A percentile compares a stretch with the other conserved stretches of the same genome.
phyloP scores from a whole-genome alignment of 2,888 invertebrate genomes.

The Orchestes rusci region DNA sequence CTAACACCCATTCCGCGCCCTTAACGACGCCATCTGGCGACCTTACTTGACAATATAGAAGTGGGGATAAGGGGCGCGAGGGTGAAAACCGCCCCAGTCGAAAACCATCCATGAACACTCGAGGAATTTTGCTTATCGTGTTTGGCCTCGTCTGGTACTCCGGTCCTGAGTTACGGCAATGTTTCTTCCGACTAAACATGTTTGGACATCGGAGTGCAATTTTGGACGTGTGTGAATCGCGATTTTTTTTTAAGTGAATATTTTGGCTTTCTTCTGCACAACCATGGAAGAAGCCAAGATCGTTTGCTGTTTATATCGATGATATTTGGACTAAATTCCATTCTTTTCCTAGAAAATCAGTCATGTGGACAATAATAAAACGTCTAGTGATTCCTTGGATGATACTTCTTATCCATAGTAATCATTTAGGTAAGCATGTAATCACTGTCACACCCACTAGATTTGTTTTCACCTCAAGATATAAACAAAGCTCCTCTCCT shows the following conservation, averaged over 20 bases:
- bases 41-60: slow-evolving; percentile 4
- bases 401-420: slow-evolving; percentile 39
- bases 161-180: slow-evolving; percentile 19
- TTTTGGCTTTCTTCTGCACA: slow-evolving; percentile 32
- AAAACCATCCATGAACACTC: slow-evolving; percentile 16
- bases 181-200: slow-evolving; percentile 32
- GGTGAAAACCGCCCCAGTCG: slow-evolving; percentile 16
- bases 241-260: slow-evolving; percentile 18
- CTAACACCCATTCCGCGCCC: slow-evolving; percentile 17
- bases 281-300: slow-evolving; percentile 37
- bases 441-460: slow-evolving; percentile 41
- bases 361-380: slow-evolving; percentile 39
- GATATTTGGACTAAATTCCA: slow-evolving; percentile 35
- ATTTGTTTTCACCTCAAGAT: slow-evolving; percentile 36
- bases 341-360: slow-evolving; percentile 33
- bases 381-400: slow-evolving; percentile 34
- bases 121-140: slow-evolving; percentile 15
- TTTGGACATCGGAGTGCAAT: slow-evolving; percentile 27
- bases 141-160: slow-evolving; percentile 12
- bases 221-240: slow-evolving; percentile 18
- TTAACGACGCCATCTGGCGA: slow-evolving; percentile 21
- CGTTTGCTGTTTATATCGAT: slow-evolving; percentile 38
- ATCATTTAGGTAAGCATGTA: slow-evolving; percentile 39
- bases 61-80: slow-evolving; percentile 15
- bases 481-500: slow-evolving; percentile 46